phyloP scores from a whole-genome alignment of 2,888 invertebrate species.

The Xylophagus ater region DNA sequence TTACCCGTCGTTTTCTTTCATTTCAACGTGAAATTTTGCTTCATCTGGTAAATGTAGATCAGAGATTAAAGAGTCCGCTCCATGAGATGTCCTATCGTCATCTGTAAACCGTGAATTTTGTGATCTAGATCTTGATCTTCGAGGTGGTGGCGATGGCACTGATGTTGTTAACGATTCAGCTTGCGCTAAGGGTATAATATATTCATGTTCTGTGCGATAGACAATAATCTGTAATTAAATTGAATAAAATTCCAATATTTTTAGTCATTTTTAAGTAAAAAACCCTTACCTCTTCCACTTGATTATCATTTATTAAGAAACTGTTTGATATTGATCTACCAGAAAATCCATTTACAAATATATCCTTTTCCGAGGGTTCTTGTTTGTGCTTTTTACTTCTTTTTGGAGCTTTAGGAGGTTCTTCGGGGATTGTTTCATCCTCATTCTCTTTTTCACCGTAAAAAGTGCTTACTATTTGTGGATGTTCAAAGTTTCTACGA shows the following conservation, averaged over 20 bases:
- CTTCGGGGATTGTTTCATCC: conserved; percentile 16
- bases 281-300: conserved; percentile 34
- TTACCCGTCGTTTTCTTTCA: conserved; percentile 38
- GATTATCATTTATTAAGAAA: conserved; percentile 29
- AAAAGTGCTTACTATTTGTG: conserved; percentile 2
- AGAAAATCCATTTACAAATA: conserved; percentile 36
- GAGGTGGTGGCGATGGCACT: conserved; percentile 47
- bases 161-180: conserved; percentile 44
- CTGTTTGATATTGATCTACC: conserved; percentile 39
- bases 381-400: conserved; percentile 33
- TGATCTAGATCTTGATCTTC: conserved; percentile 46
- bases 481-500: conserved; percentile 6
- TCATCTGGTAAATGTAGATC: conserved; percentile 34
- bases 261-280: conserved; percentile 1
- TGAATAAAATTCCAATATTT: neutral
- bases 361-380: conserved; percentile 34
- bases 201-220: conserved; percentile 55
- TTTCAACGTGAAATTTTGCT: conserved; percentile 34
- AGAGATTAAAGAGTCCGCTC: conserved; percentile 53
- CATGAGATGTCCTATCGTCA: conserved; percentile 60
- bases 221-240: conserved; percentile 49
- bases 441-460: neutral
- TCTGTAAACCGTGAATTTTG: conserved; percentile 45
- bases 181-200: conserved; percentile 47
- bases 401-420: conserved; percentile 36